Conservation (phyloP, 2,797 vertebrate genomes). For the Rhinella marina region DNA sequence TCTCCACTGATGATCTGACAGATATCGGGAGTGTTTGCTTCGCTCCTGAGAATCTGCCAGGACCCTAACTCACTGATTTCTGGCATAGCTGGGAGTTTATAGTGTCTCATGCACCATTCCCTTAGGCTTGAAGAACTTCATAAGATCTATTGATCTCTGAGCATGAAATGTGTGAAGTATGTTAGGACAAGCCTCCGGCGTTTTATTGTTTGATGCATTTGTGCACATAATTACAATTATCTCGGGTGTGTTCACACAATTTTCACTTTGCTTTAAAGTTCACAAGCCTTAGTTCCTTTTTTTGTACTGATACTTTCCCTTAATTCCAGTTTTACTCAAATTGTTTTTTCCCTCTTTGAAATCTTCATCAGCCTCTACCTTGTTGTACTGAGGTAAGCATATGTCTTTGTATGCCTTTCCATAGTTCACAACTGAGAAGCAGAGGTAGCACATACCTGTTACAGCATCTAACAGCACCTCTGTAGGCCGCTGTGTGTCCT, state of each 20-base stretch:
- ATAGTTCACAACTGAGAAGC: no score
- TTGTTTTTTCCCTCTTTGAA: background rate
- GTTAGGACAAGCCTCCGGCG: conserved; percentile 52
- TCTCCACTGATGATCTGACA: no score
- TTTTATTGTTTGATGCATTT: conserved; percentile 55
- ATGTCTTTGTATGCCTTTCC: background rate
- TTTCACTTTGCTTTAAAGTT: conserved; percentile 43
- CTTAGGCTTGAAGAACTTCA: conserved; percentile 46
- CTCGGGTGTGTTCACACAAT: conserved; percentile 41
- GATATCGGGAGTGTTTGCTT: no score
- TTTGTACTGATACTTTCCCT: conserved; percentile 48
- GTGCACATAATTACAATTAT: conserved; percentile 56
- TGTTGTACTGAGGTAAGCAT: background rate
- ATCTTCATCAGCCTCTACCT: background rate
- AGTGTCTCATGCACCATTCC: conserved; percentile 10
- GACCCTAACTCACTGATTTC: conserved; percentile 13
- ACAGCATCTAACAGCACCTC: no score
- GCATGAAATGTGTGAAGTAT: conserved; percentile 55
- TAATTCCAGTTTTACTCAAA: conserved; percentile 30
- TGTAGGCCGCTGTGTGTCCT: no score
- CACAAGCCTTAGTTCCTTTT: conserved; percentile 24
- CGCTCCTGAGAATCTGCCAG: background rate
- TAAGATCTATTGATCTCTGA: conserved; percentile 54
- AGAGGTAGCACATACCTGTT: no score
- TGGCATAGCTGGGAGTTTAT: conserved; percentile 24